phyloP scores from a whole-genome alignment of 2,113 vertebrate genomes.

The Stictonetta naevosa region DNA sequence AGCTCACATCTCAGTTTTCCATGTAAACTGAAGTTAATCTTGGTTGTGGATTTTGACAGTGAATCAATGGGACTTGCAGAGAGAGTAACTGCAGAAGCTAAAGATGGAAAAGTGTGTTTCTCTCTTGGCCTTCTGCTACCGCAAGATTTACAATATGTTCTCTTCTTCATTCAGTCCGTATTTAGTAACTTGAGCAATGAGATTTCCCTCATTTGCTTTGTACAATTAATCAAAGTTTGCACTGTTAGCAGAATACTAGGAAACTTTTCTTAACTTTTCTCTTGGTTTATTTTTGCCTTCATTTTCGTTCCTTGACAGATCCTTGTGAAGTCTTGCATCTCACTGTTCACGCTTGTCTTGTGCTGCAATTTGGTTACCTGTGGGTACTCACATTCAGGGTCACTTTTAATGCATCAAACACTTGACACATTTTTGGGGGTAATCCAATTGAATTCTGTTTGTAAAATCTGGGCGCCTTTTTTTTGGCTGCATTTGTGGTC shows the following conservation, averaged over 20 bases:
- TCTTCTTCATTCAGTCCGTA: not conserved
- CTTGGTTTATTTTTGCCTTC: not conserved
- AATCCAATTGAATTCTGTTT: not conserved
- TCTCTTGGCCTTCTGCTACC: constrained; percentile 15
- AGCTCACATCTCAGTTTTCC: too few species aligned
- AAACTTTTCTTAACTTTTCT: constrained; percentile 13
- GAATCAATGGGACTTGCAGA: not conserved
- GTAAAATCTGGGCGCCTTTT: not conserved
- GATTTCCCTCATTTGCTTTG: constrained; percentile 31
- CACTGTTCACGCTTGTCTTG: fast-evolving
- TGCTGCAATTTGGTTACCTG: not conserved
- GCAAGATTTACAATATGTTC: not conserved
- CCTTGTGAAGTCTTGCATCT: not conserved
- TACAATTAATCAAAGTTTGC: not conserved
- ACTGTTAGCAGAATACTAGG: not conserved
- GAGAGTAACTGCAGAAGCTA: not conserved
- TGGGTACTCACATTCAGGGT: not conserved
- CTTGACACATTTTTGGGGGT: not conserved
- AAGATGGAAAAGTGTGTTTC: constrained; percentile 26
- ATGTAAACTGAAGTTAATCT: not conserved
- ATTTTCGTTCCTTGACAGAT: not conserved
- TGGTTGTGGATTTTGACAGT: constrained; percentile 8
- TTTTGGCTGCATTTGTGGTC: not conserved
- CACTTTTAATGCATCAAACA: not conserved
- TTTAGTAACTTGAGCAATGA: constrained; percentile 16